Base-by-base conservation (phyloP, 2,888 invertebrate genomes). In the Cataglyphis albicans region DNA sequence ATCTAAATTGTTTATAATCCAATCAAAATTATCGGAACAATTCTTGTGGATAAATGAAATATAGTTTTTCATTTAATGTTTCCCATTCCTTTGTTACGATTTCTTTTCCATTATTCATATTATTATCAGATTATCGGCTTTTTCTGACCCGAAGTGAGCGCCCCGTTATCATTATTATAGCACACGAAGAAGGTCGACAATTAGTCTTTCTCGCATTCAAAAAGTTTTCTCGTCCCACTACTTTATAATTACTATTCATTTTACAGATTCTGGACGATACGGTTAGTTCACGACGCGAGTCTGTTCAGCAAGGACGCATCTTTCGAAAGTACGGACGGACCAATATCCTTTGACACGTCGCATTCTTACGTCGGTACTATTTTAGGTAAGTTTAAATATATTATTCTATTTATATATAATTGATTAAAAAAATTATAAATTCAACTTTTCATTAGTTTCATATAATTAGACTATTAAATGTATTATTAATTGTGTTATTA, bases 351-450 rank as follows among this genome's bases (percentile, higher is more conserved):
- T 88, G 94, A 94, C 86, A 88, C 92, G 25, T 90, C 91, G 57
- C 93, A 94, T 83, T 93, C 94, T 15, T 94, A 94, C 87, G 86
- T 90, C 65, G 94, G 94, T 84, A 93, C 94, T 44, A 91, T 94
- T 86, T 91, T 94, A 76, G 94, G 94, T 94, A 84, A 93, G 94
- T 91, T 10, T 9, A 10, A 10, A 44, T 64, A 55, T 21, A 68
- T 35, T n/a, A 25, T 35, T 29, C 15, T 9, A 1, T 35, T 44
- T 29, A n/a, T 38, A 35, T 29, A n/a, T 38, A 35, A 70, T 61
- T 18, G 38, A 41, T 68, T 12, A 15, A 38, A 35, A 21, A 18
- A 41, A 1, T 21, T 57, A 15, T 3, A 44, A 70, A 18, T 12
- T 18, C 21, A 35, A 18, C 18, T 21, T 18, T 21, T 61, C 1